Evolutionary conservation across 2,113 vertebrate species (phyloP), one percentile per base, ranked within the genome.

Genomic region (Elephantulus edwardii): DNA sequence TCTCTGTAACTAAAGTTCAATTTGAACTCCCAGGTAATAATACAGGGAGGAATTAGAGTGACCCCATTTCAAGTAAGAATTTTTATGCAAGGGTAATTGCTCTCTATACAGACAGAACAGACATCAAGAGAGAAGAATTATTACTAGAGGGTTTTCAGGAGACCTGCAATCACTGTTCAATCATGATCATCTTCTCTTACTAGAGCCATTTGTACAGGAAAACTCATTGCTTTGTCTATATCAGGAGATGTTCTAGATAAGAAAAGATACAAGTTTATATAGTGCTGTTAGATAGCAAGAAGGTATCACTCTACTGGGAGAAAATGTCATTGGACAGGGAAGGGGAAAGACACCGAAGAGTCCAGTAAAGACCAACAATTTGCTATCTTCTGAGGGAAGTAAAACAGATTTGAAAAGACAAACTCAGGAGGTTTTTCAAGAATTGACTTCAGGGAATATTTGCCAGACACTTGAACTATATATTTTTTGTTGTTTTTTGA

Each of bases 41-140:
- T 26, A n/a, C 12, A 50, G 40, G 66, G 35, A 90, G 75, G 68
- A 77, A 72, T 52, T 22, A 90, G 74, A 75, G 71, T 79, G 83
- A 78, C 24, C 60, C 86, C 52, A 60, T 42, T 93, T n/a, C 1
- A 8, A 76, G 10, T 17, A 66, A 62, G 42, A 78, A 68, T 76
- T 71, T 86, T 93, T 76, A 60, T 72, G 35, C 77, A 89, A 50
- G 88, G 20, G 38, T 13, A 48, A 28, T 56, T 83, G 46, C 71
- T 88, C 7, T 79, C 10, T 6, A 58, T 44, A 40, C 5, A 83
- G 28, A 93, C 44, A 92, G 22, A 28, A 50, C 14, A 54, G 26
- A 48, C 40, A 68, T 22, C 50, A 80, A 75, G 52, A 91, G 19
- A 50, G 33, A 81, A 74, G 48, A 13, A 56, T 44, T 56, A 35